Evolutionary conservation across 2,113 vertebrate genomes (phyloP), one percentile per base, ranked within the genome.

Genomic region (Apaloderma vittatum): DNA sequence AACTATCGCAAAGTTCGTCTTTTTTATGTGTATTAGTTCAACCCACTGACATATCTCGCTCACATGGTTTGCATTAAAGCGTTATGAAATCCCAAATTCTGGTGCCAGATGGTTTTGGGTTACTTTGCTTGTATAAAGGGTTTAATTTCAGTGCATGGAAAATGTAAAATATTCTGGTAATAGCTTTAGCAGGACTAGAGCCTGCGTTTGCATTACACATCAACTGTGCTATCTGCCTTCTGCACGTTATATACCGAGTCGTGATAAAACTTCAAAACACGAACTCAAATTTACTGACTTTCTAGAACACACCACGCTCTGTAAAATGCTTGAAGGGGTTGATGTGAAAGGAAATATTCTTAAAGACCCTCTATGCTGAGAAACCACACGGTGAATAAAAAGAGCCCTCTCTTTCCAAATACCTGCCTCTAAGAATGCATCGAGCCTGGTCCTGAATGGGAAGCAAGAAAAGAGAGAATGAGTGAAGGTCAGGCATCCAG

Each of bases 31-130:
- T 8, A 29, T 62, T 62, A 71, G 49, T 86, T 59, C 80, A 91
- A 4, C 15, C n/a, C 90, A 62, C 66, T 76, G 77, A 57, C 89
- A 95, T 70, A 85, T 82, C 45, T 46, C 79, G 92, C 88, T 92
- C 94, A 93, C 92, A 92, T 94, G 96, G 79, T 82, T 88, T 86
- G 75, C 78, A 93, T 97, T 95, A 93, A 90, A 86, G 72, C 88
- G 90, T 93, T 90, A 93, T 90, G 93, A 96, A 95, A 97, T 83
- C 93, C 85, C 58, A 63, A 86, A 90, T 83, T 95, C 81, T 90
- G 11, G 40, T 70, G 89, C 91, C 94, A 96, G 96, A 93, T 92
- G 85, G 85, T 88, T 96, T 96, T 92, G 90, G 85, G 82, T 95
- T 83, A 76, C 89, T 94, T 74, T 83, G n/a, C 81, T 80, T 80